Conservation (phyloP, 2,888 invertebrate species). For the Tromatobia lineatoria region DNA sequence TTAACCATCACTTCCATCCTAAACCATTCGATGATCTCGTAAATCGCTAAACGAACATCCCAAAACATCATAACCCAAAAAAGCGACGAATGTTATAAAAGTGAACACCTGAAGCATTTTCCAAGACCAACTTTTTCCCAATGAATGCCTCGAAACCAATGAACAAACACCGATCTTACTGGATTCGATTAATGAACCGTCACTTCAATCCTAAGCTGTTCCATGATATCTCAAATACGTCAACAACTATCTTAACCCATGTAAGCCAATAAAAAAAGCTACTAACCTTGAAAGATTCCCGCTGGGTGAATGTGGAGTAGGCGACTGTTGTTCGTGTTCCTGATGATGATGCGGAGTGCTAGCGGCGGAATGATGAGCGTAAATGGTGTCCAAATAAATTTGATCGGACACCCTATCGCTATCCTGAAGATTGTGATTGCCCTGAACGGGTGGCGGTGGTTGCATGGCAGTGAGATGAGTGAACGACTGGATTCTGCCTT, state of each 20-base stretch:
- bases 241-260: neutral
- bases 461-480: conserved; percentile 84
- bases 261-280: conserved; percentile 12
- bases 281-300: conserved; percentile 79
- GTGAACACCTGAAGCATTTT: no score
- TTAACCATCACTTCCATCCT: no score
- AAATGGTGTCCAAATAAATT: conserved; percentile 81
- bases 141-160: no score
- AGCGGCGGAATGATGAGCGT: conserved; percentile 76
- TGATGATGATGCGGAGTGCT: conserved; percentile 78
- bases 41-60: no score
- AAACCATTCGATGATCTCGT: no score
- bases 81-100: no score
- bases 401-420: conserved; percentile 78
- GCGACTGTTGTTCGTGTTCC: conserved; percentile 79
- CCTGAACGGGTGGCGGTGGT: conserved; percentile 77
- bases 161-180: no score
- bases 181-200: no score
- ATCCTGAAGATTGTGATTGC: conserved; percentile 76
- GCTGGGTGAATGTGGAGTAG: conserved; percentile 77
- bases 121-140: no score
- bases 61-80: no score
- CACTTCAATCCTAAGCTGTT: no score
- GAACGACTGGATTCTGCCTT: conserved; percentile 79
- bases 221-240: neutral